phyloP scores from a whole-genome alignment of 1,140 invertebrate species.

The Lordiphosa clarofinis region DNA sequence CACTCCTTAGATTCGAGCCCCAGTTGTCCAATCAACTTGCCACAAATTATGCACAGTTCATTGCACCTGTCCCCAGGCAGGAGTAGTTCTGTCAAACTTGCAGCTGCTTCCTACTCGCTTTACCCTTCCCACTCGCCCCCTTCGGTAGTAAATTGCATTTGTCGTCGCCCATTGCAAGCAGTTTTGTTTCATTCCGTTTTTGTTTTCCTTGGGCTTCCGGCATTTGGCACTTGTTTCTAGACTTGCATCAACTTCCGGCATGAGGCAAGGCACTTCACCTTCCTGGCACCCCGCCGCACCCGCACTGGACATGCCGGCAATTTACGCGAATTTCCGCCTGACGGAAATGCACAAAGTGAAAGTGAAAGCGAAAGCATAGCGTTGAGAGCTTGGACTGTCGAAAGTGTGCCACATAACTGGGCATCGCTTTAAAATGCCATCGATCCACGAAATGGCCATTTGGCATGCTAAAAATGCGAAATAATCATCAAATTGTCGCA shows the following conservation, averaged over 20 bases:
- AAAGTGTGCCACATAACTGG: not conserved
- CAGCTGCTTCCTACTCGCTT: not conserved
- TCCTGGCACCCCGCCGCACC: not conserved
- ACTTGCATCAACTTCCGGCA: conserved; percentile 73
- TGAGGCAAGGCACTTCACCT: conserved; percentile 4
- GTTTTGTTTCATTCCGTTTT: conserved; percentile 31
- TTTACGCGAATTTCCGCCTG: conserved; percentile 75
- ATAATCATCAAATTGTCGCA: conserved; percentile 31
- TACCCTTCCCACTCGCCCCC: not conserved
- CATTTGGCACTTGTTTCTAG: conserved; percentile 76
- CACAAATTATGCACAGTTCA: conserved; percentile 41
- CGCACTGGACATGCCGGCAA: conserved; percentile 63
- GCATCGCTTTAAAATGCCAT: not conserved
- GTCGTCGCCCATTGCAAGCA: conserved; percentile 39
- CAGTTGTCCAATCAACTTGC: conserved; percentile 34
- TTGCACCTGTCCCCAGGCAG: conserved; percentile 17
- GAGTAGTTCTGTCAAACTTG: not conserved
- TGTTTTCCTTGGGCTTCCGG: conserved; percentile 57
- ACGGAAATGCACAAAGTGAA: conserved; percentile 77
- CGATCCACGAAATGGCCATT: conserved; percentile 5
- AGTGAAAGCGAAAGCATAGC: conserved; percentile 39
- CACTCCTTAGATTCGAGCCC: too few relatives aligned
- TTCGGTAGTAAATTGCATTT: conserved; percentile 54
- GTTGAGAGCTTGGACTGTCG: conserved; percentile 41
- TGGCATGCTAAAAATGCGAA: conserved; percentile 1